Evolutionary conservation across 1,140 invertebrate species (phyloP).

Genomic region (Brachionus rotundiformis): DNA sequence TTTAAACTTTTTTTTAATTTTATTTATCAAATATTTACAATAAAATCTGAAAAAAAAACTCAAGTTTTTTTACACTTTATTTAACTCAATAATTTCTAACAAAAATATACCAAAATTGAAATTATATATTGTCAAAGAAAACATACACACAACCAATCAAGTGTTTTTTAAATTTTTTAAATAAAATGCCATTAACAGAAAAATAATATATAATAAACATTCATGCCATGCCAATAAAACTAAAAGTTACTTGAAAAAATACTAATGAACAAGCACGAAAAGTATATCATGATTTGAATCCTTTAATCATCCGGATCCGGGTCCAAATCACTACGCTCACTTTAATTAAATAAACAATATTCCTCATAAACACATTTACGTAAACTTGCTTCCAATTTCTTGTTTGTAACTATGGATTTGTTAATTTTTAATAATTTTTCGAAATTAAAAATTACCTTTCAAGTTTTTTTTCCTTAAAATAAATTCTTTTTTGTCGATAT

Average conservation of each 20-base stretch:
- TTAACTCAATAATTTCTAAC: background rate
- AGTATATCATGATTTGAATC: constrained; percentile 3
- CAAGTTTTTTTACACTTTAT: constrained; percentile 11
- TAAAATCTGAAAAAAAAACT: background rate
- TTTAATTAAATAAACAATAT: background rate
- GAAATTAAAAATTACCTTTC: constrained; percentile 23
- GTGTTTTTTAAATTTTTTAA: background rate
- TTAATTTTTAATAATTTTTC: constrained; percentile 11
- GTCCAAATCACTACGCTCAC: background rate
- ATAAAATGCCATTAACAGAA: background rate
- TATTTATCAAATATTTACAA: constrained; percentile 45
- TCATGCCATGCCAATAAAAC: background rate
- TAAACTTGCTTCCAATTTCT: constrained; percentile 24
- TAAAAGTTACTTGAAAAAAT: background rate
- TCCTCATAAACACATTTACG: constrained; percentile 15
- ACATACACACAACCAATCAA: constrained; percentile 2
- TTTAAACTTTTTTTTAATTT: constrained; percentile 17
- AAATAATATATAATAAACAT: constrained; percentile 8
- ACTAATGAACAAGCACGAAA: background rate
- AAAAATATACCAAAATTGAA: background rate
- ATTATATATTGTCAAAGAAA: background rate
- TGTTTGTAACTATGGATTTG: constrained; percentile 47
- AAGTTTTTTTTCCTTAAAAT: constrained; percentile 25
- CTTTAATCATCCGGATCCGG: background rate
- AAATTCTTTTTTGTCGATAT: background rate